phyloP scores from a whole-genome alignment of 2,888 invertebrate species.

The Marronus borbonicus region DNA sequence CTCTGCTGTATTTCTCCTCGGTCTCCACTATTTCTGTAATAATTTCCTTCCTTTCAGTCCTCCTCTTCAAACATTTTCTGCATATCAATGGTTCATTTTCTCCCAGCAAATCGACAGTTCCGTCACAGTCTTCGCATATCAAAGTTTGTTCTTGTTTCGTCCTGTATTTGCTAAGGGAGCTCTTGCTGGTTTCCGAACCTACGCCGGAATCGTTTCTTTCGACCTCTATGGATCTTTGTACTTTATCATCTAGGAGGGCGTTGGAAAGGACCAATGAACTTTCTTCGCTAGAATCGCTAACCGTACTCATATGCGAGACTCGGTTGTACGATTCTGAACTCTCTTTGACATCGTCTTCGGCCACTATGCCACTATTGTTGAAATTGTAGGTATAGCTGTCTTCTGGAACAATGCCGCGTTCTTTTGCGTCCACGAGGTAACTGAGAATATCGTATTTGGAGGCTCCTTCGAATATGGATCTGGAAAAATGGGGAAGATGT shows the following conservation, averaged over 20 bases:
- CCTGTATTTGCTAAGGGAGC: conserved; percentile 83
- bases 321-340: conserved; percentile 78
- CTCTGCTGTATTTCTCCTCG: conserved; percentile 95
- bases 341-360: conserved; percentile 74
- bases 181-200: conserved; percentile 92
- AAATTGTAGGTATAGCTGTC: conserved; percentile 80
- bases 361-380: conserved; percentile 71
- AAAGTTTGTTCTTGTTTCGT: conserved; percentile 73
- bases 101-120: conserved; percentile 82
- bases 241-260: conserved; percentile 74
- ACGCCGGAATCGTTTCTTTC: conserved; percentile 95
- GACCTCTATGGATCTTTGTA: conserved; percentile 81
- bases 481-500: conserved; percentile 55
- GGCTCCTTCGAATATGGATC: conserved; percentile 84
- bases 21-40: conserved; percentile 96
- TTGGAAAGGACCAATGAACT: conserved; percentile 79
- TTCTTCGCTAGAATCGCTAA: conserved; percentile 91
- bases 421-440: conserved; percentile 90
- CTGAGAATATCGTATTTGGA: conserved; percentile 93
- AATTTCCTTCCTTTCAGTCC: conserved; percentile 93
- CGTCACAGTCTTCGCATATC: conserved; percentile 89
- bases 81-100: conserved; percentile 88
- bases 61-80: conserved; percentile 89
- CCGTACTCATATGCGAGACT: conserved; percentile 83
- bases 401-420: conserved; percentile 80